Conservation (phyloP, 2,113 vertebrate species). For the Callipepla squamata region DNA sequence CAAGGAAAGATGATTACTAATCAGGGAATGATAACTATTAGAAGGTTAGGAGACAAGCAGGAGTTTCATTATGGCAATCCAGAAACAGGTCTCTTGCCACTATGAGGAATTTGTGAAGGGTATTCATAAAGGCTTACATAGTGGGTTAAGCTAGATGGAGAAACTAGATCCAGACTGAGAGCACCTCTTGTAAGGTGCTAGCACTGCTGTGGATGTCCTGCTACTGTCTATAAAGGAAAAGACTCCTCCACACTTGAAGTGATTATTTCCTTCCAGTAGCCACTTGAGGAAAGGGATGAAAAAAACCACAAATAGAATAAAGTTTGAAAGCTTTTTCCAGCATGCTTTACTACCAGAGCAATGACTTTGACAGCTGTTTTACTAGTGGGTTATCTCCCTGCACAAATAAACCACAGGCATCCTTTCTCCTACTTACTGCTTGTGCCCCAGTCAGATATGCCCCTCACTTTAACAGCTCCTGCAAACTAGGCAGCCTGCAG, state of each 20-base stretch:
- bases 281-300: background rate
- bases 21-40: background rate
- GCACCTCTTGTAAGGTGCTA: background rate
- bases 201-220: background rate
- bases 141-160: background rate
- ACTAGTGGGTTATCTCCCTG: background rate
- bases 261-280: background rate
- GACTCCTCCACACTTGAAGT: background rate
- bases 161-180: background rate
- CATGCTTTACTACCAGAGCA: background rate
- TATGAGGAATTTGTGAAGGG: background rate
- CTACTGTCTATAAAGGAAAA: background rate
- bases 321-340: background rate
- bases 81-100: constrained; percentile 6
- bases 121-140: background rate
- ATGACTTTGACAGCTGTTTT: background rate
- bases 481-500: background rate
- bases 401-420: background rate
- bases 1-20: background rate
- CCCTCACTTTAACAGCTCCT: background rate
- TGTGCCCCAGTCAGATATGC: background rate
- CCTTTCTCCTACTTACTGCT: background rate
- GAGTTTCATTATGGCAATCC: background rate
- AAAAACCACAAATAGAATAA: background rate
- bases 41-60: background rate